These are phyloP conservation scores for Scolopax mira DNA, from an alignment of 2,113 vertebrate species.

Conservation along the genomic window DNA sequence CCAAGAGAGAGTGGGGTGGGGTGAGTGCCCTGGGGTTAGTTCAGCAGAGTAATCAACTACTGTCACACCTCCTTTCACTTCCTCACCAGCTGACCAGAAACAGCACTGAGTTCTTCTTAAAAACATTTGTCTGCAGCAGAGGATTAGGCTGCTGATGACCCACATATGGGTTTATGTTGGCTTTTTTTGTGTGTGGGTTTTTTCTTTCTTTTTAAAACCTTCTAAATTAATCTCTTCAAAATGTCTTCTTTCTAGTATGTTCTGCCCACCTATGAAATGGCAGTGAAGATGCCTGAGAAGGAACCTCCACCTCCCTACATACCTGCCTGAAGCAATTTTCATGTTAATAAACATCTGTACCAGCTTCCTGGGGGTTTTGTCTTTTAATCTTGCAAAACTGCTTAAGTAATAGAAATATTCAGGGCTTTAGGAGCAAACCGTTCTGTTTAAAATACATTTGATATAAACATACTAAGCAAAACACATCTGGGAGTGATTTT, in stretches of 20 bases:
- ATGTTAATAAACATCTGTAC: constrained; percentile 61
- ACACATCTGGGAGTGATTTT: constrained; percentile 58
- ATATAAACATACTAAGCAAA: constrained; percentile 65
- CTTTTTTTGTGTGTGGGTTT: too few relatives aligned
- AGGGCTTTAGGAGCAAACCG: constrained; percentile 68
- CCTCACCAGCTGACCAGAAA: not conserved
- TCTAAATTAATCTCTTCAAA: not conserved
- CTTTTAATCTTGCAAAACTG: constrained; percentile 73
- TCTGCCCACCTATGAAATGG: constrained; percentile 97
- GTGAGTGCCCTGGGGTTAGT: not conserved
- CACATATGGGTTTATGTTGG: not conserved
- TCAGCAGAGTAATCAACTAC: not conserved
- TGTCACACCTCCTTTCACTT: not conserved
- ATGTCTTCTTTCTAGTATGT: constrained; percentile 81
- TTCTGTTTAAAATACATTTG: constrained; percentile 67
- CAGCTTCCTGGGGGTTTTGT: constrained; percentile 63
- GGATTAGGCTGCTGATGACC: not conserved
- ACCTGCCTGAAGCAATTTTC: constrained; percentile 71
- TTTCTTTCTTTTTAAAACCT: not conserved
- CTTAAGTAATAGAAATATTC: constrained; percentile 70
- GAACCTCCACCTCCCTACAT: constrained; percentile 91
- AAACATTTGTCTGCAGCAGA: not conserved
- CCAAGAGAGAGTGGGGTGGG: not conserved
- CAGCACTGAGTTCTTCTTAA: not conserved
- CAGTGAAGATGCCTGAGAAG: constrained; percentile 94